These are phyloP conservation scores for Ceyx margarethae DNA, from an alignment of 2,113 vertebrate species.

Conservation along the genomic window DNA sequence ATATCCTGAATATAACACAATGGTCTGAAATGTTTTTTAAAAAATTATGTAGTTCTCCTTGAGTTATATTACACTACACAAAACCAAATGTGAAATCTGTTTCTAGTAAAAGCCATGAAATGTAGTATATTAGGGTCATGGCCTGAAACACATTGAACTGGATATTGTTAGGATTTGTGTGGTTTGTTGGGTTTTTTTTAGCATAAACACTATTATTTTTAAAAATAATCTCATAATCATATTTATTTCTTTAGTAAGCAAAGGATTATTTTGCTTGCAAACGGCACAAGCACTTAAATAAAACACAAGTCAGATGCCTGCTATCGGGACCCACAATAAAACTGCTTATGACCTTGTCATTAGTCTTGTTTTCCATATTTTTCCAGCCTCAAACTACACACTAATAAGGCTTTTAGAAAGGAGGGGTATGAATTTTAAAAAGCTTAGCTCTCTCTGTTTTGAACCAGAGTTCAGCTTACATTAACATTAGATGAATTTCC, in stretches of 20 bases:
- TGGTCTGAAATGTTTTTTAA: background rate
- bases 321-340: constrained; percentile 39
- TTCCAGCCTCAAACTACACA: constrained; percentile 56
- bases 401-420: constrained; percentile 68
- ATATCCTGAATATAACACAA: background rate
- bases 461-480: constrained; percentile 59
- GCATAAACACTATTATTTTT: constrained; percentile 57
- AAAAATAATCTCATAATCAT: constrained; percentile 41
- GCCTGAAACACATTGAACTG: constrained; percentile 41
- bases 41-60: background rate
- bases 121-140: background rate
- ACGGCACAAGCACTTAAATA: constrained; percentile 51
- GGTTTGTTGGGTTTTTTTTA: background rate
- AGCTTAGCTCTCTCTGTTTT: constrained; percentile 45
- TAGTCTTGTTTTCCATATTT: constrained; percentile 51
- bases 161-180: constrained; percentile 6
- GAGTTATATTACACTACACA: background rate
- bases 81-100: constrained; percentile 21
- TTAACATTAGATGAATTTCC: constrained; percentile 59
- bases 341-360: constrained; percentile 66
- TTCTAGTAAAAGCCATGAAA: constrained; percentile 8
- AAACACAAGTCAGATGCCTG: constrained; percentile 40
- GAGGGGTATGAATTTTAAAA: constrained; percentile 68
- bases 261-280: constrained; percentile 50
- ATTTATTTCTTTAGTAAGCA: constrained; percentile 56